Evolutionary conservation across 2,797 vertebrate species (phyloP).

Genomic region (Amblyopsis hoosieri): DNA sequence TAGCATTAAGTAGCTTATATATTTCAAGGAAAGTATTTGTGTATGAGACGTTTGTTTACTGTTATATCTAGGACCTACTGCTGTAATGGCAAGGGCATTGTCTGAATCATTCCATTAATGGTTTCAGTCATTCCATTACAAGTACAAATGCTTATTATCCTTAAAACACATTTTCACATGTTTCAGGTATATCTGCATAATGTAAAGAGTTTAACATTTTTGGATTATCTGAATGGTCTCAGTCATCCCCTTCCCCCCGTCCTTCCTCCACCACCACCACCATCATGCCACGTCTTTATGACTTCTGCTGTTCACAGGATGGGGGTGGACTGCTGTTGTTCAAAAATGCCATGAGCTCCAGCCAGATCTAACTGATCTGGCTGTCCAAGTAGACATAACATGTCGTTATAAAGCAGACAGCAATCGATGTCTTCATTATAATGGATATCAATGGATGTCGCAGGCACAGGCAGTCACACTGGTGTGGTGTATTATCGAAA

Average conservation of each 20-base stretch:
- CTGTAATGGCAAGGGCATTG: neutral
- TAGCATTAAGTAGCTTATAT: neutral
- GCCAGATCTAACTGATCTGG: neutral
- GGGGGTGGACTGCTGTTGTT: conserved; percentile 33
- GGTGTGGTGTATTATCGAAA: too few species aligned
- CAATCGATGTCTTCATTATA: neutral
- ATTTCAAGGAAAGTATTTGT: neutral
- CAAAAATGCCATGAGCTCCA: conserved; percentile 12
- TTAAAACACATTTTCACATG: neutral
- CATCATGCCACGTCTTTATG: conserved; percentile 65
- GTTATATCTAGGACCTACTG: too few species aligned
- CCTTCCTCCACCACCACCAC: conserved; percentile 44
- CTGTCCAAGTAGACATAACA: neutral
- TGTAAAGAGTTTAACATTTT: neutral
- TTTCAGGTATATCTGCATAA: conserved; percentile 21
- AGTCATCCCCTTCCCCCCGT: conserved; percentile 10
- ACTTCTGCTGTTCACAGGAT: conserved; percentile 39
- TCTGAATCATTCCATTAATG: neutral
- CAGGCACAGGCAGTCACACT: neutral
- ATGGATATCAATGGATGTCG: neutral
- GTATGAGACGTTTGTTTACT: neutral
- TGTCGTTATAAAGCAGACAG: neutral
- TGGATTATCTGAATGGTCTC: conserved; percentile 9
- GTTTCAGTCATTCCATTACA: neutral
- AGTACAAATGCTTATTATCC: too few species aligned